Evolutionary conservation across 2,113 vertebrate species (phyloP).

Genomic region (Entosphenus tridentatus): DNA sequence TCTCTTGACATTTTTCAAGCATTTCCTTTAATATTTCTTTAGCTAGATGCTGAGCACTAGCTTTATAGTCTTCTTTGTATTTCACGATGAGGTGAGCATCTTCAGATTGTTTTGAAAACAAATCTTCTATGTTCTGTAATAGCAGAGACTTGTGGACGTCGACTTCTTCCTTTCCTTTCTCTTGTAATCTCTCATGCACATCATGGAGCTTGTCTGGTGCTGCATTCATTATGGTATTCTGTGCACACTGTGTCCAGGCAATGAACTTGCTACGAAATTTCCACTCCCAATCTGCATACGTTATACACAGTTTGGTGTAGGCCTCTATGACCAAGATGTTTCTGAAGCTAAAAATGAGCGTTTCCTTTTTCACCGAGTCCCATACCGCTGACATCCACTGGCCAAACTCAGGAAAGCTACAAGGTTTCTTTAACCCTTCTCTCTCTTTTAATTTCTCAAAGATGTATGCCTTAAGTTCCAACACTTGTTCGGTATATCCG

Average conservation of each 20-base stretch:
- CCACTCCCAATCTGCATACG: slow-evolving; percentile 17
- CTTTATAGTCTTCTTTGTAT: slow-evolving; percentile 18
- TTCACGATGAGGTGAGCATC: slow-evolving; percentile 18
- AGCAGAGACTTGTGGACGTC: slow-evolving; percentile 11
- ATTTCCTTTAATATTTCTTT: slow-evolving; percentile 13
- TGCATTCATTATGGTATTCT: slow-evolving; percentile 15
- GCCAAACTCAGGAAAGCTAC: slow-evolving; percentile 13
- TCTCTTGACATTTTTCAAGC: slow-evolving; percentile 13
- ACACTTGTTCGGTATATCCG: slow-evolving; percentile 21
- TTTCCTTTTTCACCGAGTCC: slow-evolving; percentile 10
- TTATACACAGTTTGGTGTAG: slow-evolving; percentile 12
- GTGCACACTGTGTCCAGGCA: slow-evolving; percentile 16
- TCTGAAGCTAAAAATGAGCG: slow-evolving; percentile 10
- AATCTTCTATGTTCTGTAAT: slow-evolving; percentile 13
- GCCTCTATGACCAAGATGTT: slow-evolving; percentile 8
- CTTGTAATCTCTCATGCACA: slow-evolving; percentile 15
- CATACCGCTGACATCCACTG: slow-evolving; percentile 19
- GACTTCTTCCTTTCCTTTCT: slow-evolving; percentile 14
- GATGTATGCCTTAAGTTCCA: slow-evolving; percentile 19
- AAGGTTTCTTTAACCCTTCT: slow-evolving; percentile 15
- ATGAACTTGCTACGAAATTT: slow-evolving; percentile 17
- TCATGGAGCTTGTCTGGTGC: slow-evolving; percentile 10
- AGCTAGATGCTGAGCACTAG: slow-evolving; percentile 16
- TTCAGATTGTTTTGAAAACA: slow-evolving; percentile 14
- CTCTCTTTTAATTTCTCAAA: slow-evolving; percentile 20